These are phyloP conservation scores for Stichopus chloronotus DNA, from an alignment of 35 echinoderm and acorn worm genomes.

Conservation along the genomic window DNA sequence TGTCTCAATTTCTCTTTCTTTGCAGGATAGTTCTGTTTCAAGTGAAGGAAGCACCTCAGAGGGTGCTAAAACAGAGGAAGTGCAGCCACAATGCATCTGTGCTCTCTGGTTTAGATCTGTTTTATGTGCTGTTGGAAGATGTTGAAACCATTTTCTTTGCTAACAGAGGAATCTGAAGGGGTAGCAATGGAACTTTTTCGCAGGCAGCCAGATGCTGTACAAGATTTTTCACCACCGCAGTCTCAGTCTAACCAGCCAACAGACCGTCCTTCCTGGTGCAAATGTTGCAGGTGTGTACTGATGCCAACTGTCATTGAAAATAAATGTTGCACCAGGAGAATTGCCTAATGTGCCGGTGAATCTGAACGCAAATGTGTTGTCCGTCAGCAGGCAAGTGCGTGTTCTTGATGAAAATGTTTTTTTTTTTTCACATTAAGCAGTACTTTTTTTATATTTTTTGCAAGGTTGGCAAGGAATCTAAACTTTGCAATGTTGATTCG, in stretches of 20 bases:
- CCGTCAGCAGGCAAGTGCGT: constrained; percentile 13
- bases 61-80: no score
- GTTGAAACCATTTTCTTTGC: neutral
- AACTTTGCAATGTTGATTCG: no score
- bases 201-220: neutral
- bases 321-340: constrained; percentile 30
- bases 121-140: neutral
- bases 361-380: constrained; percentile 26
- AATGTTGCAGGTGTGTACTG: neutral
- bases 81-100: no score
- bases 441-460: no score
- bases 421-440: no score
- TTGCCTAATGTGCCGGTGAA: neutral
- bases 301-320: constrained; percentile 39
- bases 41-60: no score
- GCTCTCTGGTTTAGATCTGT: neutral
- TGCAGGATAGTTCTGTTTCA: no score
- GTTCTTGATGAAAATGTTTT: no score
- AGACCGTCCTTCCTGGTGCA: neutral
- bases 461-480: no score
- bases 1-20: no score
- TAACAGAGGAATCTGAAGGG: constrained; percentile 24
- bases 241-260: neutral
- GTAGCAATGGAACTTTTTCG: neutral
- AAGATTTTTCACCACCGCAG: neutral